Evolutionary conservation across 1,140 invertebrate genomes (phyloP).

Genomic region (Meloidogyne hapla): DNA sequence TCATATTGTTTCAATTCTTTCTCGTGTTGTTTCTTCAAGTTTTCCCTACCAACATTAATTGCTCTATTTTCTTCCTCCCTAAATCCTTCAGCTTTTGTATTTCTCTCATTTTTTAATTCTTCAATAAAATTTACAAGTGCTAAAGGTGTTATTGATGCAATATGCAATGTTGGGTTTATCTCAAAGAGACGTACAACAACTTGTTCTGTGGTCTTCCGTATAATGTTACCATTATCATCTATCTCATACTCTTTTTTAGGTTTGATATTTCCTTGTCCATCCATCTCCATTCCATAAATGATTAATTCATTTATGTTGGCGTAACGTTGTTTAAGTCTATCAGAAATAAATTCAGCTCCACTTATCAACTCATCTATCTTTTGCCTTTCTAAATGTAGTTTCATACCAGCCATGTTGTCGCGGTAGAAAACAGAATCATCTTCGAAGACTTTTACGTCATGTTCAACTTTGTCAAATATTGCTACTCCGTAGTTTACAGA

Average conservation of each 20-base stretch:
- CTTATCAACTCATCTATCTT: not conserved
- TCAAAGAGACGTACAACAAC: constrained; percentile 17
- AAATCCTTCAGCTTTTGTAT: not conserved
- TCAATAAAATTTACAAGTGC: constrained; percentile 11
- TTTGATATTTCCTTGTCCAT: too few species aligned
- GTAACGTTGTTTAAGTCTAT: not conserved
- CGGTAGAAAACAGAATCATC: not conserved
- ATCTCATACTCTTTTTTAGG: too few species aligned
- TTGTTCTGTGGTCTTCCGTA: not conserved
- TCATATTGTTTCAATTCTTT: not conserved
- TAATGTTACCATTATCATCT: not conserved
- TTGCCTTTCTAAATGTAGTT: not conserved
- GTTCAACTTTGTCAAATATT: not conserved
- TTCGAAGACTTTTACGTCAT: not conserved
- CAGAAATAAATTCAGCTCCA: not conserved
- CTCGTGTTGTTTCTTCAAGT: not conserved
- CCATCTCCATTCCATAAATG: not conserved
- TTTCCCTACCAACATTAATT: not conserved
- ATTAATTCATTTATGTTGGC: constrained; percentile 8
- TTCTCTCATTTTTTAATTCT: not conserved
- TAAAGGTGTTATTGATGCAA: constrained; percentile 24
- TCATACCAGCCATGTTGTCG: not conserved
- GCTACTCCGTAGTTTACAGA: constrained; percentile 15
- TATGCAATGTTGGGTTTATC: constrained; percentile 15
- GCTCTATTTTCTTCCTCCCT: too few species aligned